Evolutionary conservation across 2,113 vertebrate species (phyloP), one percentile per base, ranked within the genome.

Genomic region (Haemorhous mexicanus): DNA sequence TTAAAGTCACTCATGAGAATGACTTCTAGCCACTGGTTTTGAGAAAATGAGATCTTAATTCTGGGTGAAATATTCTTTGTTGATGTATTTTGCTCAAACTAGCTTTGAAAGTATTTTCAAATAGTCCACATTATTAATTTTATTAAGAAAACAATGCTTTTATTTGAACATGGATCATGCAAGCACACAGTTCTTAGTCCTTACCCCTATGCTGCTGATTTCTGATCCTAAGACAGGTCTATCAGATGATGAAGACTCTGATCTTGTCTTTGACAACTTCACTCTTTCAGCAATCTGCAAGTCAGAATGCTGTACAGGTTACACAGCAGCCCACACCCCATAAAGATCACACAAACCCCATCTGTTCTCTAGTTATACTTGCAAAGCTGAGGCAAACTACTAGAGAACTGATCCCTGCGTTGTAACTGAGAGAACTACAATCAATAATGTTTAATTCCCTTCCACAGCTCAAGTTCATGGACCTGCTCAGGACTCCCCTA

Each of bases 121-220:
- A 41, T 43, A 76, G 16, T n/a, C 47, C 6, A 55, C 11, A 11
- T 18, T 63, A 55, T 55, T 66, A 50, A 75, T 50, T 50, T 32
- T 35, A 81, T 24, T 44, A 77, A 66, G 41, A 86, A 89, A 87
- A 30, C 16, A 86, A 46, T 27, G 30, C 16, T 84, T 89, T 87
- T 53, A 87, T 59, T 19, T 27, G 30, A 91, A 59, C 22, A 80
- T 0, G 0, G 26, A 68, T 24, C n/a, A 41, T 15, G 27, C 73
- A 56, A 22, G n/a, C 28, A 72, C 17, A 19, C 37, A 74, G 41
- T 53, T 77, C 41, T 88, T 67, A 77, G 62, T 84, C 95, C 98
- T 98, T 92, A 99, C 99, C 98, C 98, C 98, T 49, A 99, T 98
- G 95, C 98, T 99, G 97, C 98, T 99, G 97, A 99, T 99, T 95